Conservation (phyloP, 2,113 vertebrate genomes). For the Hiodon alosoides region DNA sequence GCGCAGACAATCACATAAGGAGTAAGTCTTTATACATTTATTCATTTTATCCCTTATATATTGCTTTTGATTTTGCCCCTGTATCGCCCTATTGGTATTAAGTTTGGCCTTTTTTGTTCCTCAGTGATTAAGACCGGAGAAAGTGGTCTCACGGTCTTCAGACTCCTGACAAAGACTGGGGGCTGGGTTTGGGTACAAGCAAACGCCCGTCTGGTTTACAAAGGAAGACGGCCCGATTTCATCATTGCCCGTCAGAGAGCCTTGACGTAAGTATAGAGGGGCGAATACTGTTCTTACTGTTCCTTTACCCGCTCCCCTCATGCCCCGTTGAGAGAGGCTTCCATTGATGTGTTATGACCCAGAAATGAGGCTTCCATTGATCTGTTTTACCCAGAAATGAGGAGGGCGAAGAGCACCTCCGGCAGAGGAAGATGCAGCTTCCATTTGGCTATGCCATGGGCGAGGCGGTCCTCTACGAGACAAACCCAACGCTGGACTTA, state of each 20-base stretch:
- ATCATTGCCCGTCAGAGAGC: slow-evolving; percentile 65
- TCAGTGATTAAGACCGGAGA: slow-evolving; percentile 76
- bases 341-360: slow-evolving; percentile 6
- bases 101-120: background rate
- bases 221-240: slow-evolving; percentile 63
- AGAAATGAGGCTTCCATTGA: slow-evolving; percentile 31
- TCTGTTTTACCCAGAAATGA: slow-evolving; percentile 53
- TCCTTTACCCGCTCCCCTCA: too few species aligned
- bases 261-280: slow-evolving; percentile 58
- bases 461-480: slow-evolving; percentile 65
- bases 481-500: slow-evolving; percentile 48
- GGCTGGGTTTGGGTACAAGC: slow-evolving; percentile 76
- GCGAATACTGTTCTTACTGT: background rate
- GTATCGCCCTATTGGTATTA: background rate
- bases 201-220: slow-evolving; percentile 67
- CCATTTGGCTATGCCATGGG: slow-evolving; percentile 68
- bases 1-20: slow-evolving; percentile 62
- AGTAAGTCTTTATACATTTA: slow-evolving; percentile 50
- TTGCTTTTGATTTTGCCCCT: background rate
- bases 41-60: background rate
- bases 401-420: slow-evolving; percentile 71
- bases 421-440: slow-evolving; percentile 58
- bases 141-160: slow-evolving; percentile 62
- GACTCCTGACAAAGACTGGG: slow-evolving; percentile 64
- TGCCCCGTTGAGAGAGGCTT: background rate